Base-by-base conservation (phyloP, 37 sponge, comb jelly and placozoan genomes). In the Spongilla lacustris region DNA sequence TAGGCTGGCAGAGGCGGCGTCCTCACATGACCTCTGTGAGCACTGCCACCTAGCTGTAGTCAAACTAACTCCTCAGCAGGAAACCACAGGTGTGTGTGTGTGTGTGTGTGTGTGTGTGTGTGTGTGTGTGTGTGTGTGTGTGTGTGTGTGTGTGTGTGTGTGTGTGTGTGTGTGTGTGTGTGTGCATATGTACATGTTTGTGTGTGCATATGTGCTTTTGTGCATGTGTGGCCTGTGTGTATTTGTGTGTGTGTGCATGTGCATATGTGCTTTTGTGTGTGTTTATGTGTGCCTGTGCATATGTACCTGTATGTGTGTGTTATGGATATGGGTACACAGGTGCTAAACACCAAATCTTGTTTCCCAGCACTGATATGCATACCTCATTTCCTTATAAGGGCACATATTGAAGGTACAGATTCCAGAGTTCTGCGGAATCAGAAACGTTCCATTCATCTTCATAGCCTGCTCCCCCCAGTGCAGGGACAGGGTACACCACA, bases 1-100 rank as follows among this genome's bases (percentile, higher is more conserved):
- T n/a, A n/a, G n/a, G n/a, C n/a, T n/a, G n/a, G n/a, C 35, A 31
- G 32, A 31, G 33, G 35, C 31, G 6, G n/a, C 33, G 5, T 17
- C 4, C 2, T 17, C 32, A 30, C 33, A 30, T 75, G 76, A 75
- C 35, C 31, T 75, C 6, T 75, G 76, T 75, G 76, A 75, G 76
- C 2, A 75, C 5, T 75, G 76, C 33, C 2, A 10, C 13, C 2
- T 5, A 24, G 6, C 33, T 2, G 33, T 12, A 24, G 8, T 4
- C 6, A 75, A 6, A 75, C 8, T 75, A 75, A 75, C 12, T 9
- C 36, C n/a, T 30, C 33, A 75, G 4, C 76, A 75, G 6, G 76
- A 75, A 75, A 5, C 76, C 2, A 12, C 4, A 17, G 76, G 76
- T 75, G 33, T 17, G 2, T 75, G 33, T 75, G 6, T 75, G 27